Evolutionary conservation across 1,140 invertebrate species (phyloP).

Genomic region (Pentalonia nigronervosa): DNA sequence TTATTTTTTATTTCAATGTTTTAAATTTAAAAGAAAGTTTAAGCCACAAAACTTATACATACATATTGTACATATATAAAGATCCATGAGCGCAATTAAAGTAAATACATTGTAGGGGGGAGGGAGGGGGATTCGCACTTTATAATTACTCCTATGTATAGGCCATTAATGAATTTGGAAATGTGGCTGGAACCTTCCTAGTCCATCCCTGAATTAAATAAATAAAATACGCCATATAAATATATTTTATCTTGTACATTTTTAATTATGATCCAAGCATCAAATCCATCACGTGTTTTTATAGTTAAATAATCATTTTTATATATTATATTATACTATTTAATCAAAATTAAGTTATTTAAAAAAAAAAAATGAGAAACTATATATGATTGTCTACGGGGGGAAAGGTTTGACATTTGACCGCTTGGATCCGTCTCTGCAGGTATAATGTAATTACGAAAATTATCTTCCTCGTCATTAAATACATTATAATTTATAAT

Average conservation of each 20-base stretch:
- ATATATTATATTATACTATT: background rate
- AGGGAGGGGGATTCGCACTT: too few relatives aligned
- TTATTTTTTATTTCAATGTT: too few relatives aligned
- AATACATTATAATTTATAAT: background rate
- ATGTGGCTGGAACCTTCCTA: too few relatives aligned
- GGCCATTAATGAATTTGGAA: too few relatives aligned
- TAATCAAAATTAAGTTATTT: background rate
- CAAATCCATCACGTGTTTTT: background rate
- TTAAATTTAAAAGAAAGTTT: too few relatives aligned
- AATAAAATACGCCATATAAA: background rate
- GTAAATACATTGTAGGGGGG: too few relatives aligned
- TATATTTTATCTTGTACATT: background rate
- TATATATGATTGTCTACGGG: background rate
- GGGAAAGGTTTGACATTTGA: background rate
- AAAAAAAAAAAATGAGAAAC: background rate
- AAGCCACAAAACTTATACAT: too few relatives aligned
- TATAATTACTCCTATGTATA: too few relatives aligned
- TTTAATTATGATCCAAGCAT: background rate
- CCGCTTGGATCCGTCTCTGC: background rate
- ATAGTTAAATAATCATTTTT: background rate
- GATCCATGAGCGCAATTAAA: too few relatives aligned
- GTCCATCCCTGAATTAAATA: too few relatives aligned
- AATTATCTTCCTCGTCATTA: background rate
- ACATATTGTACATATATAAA: too few relatives aligned
- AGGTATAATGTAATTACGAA: background rate